Evolutionary conservation across 2,113 vertebrate species (phyloP).

Genomic region (Marmota flaviventris): DNA sequence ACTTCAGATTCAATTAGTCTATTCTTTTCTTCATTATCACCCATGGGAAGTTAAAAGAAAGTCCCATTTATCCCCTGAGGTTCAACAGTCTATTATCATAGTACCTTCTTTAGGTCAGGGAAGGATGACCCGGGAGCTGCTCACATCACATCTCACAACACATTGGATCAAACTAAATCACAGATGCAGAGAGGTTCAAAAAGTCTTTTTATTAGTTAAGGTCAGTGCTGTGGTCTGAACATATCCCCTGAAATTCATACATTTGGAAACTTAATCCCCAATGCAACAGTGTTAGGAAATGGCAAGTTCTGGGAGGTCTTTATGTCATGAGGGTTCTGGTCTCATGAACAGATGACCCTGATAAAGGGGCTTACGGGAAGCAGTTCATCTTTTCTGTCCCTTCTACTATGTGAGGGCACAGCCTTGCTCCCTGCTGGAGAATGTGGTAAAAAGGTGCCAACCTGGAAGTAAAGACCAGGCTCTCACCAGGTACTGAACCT

Average conservation of each 20-base stretch:
- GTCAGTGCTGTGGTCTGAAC: neutral
- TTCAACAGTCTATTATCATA: neutral
- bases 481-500: neutral
- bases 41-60: neutral
- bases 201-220: neutral
- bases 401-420: neutral
- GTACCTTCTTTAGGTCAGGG: neutral
- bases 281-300: neutral
- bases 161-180: neutral
- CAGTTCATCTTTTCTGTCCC: neutral
- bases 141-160: neutral
- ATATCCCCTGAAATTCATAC: neutral
- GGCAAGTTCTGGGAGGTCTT: neutral
- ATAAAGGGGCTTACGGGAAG: neutral
- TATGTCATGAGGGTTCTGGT: neutral
- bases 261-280: neutral
- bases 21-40: neutral
- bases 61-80: neutral
- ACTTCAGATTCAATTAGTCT: neutral
- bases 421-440: neutral
- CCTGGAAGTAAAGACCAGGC: neutral
- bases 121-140: neutral
- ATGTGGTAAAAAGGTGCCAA: neutral
- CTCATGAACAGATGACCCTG: neutral
- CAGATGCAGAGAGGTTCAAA: neutral